Evolutionary conservation across 2,888 invertebrate species (phyloP).

Genomic region (Pristionchus maxplancki): DNA sequence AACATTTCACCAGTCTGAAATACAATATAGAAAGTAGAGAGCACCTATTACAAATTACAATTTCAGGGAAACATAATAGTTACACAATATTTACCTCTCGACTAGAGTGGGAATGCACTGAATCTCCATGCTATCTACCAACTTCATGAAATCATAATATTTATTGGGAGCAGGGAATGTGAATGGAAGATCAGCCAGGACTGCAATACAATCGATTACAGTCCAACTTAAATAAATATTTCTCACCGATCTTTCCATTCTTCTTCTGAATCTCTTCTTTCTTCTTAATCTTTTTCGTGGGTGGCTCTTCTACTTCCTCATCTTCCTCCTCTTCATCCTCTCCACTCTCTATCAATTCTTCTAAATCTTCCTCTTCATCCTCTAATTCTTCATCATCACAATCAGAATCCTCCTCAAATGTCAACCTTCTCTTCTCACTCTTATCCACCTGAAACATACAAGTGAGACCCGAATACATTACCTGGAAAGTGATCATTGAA

Average conservation of each 20-base stretch:
- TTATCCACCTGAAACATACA: conserved; percentile 53
- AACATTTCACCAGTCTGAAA: conserved; percentile 89
- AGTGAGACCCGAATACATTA: not conserved
- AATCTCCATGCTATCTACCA: conserved; percentile 66
- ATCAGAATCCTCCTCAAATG: conserved; percentile 56
- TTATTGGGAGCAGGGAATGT: conserved; percentile 64
- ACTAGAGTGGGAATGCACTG: conserved; percentile 76
- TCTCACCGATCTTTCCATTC: conserved; percentile 32
- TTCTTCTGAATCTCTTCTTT: not conserved
- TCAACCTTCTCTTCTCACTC: conserved; percentile 52
- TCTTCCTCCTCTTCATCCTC: conserved; percentile 57
- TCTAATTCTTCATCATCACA: conserved; percentile 64
- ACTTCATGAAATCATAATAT: conserved; percentile 58
- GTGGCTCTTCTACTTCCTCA: conserved; percentile 35
- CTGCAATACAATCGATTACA: conserved; percentile 5
- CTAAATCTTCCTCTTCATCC: conserved; percentile 61
- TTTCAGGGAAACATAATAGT: too few relatives aligned
- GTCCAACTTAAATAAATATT: not conserved
- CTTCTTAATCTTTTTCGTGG: conserved; percentile 24
- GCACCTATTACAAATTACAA: too few relatives aligned
- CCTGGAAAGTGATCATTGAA: not conserved
- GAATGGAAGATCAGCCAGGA: conserved; percentile 58
- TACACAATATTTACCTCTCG: conserved; percentile 82
- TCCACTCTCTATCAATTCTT: conserved; percentile 60
- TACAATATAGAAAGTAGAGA: too few relatives aligned